Conservation (phyloP, 2,113 vertebrate species). For the Furnarius figulus region DNA sequence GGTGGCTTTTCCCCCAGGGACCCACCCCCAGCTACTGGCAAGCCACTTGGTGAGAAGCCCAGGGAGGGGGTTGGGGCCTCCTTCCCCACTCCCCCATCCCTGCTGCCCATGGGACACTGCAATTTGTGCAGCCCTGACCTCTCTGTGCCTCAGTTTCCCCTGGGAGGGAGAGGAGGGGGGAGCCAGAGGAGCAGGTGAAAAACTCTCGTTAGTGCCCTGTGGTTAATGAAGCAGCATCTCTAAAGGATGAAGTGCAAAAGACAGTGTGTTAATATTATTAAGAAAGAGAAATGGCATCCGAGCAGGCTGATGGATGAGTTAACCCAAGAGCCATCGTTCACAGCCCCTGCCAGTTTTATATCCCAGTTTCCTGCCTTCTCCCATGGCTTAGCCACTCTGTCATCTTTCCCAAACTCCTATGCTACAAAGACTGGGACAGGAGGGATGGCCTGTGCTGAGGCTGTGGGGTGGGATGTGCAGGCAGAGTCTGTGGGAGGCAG, state of each 20-base stretch:
- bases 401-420: neutral
- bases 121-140: neutral
- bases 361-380: neutral
- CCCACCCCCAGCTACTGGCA: neutral
- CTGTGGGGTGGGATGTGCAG: neutral
- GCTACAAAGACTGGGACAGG: neutral
- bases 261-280: neutral
- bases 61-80: neutral
- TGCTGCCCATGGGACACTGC: neutral
- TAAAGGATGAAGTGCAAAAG: neutral
- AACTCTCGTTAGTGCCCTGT: neutral
- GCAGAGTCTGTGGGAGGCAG: too few relatives aligned
- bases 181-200: neutral
- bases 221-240: neutral
- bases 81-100: neutral
- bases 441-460: neutral
- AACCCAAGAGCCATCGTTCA: neutral
- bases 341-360: neutral
- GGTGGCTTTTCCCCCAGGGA: neutral
- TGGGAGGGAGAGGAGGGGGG: neutral
- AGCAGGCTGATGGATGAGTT: neutral
- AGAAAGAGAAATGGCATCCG: neutral
- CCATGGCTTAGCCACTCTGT: neutral
- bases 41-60: neutral
- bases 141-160: constrained; percentile 47